phyloP scores from a whole-genome alignment of 2,888 invertebrate species.

The Mythimna loreyi region DNA sequence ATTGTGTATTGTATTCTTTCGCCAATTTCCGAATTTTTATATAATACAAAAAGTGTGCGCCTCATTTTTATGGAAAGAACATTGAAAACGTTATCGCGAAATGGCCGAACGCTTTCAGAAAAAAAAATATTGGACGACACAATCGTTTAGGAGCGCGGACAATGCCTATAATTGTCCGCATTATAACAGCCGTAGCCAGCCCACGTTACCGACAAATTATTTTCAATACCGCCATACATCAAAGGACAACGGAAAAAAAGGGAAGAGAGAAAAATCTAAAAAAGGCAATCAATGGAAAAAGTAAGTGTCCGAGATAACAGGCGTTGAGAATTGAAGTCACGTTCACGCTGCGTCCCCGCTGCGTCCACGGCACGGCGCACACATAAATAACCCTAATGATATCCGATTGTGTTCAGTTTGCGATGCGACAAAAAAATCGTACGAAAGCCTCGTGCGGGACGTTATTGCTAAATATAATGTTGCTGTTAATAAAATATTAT shows the following conservation, averaged over 20 bases:
- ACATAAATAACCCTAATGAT: slow-evolving; percentile 89
- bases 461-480: slow-evolving; percentile 64
- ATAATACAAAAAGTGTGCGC: slow-evolving; percentile 5
- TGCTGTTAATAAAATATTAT: slow-evolving; percentile 66
- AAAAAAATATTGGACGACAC: slow-evolving; percentile 48
- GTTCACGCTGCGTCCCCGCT: slow-evolving; percentile 75
- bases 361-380: slow-evolving; percentile 81
- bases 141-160: slow-evolving; percentile 45
- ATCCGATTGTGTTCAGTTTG: slow-evolving; percentile 83
- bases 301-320: slow-evolving; percentile 73
- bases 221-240: slow-evolving; percentile 63
- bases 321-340: slow-evolving; percentile 79
- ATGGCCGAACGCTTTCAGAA: slow-evolving; percentile 36
- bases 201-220: slow-evolving; percentile 58
- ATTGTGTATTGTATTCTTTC: not conserved
- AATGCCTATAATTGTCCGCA: slow-evolving; percentile 59
- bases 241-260: slow-evolving; percentile 59
- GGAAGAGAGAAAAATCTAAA: slow-evolving; percentile 62
- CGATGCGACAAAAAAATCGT: slow-evolving; percentile 68
- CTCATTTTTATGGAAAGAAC: slow-evolving; percentile 26
- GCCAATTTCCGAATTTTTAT: not conserved
- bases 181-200: slow-evolving; percentile 44
- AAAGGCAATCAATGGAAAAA: slow-evolving; percentile 73
- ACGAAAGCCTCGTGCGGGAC: slow-evolving; percentile 59
- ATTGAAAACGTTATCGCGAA: slow-evolving; percentile 45